Conservation (phyloP, 2,113 vertebrate genomes). For the Chascanopsetta lugubris region DNA sequence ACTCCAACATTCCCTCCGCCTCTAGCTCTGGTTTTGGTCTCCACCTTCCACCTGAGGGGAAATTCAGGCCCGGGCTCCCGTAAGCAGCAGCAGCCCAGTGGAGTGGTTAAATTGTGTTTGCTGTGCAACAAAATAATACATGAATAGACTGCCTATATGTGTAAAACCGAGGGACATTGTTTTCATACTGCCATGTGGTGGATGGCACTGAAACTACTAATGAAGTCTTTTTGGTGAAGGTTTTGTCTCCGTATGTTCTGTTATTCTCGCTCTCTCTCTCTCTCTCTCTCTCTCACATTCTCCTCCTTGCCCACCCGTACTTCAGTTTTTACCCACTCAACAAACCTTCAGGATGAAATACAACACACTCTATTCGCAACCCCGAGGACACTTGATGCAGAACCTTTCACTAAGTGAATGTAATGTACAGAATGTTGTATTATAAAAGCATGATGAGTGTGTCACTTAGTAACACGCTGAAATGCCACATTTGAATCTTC, state of each 20-base stretch:
- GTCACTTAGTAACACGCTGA: neutral
- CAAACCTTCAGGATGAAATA: neutral
- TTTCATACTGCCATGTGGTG: too few species aligned
- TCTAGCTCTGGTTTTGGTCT: neutral
- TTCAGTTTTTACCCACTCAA: neutral
- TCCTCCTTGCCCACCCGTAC: neutral
- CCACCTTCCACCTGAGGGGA: neutral
- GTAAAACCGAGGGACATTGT: too few species aligned
- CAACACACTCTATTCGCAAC: neutral
- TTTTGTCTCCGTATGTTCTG: neutral
- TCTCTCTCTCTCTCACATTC: neutral
- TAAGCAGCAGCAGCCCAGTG: too few species aligned
- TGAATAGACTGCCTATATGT: too few species aligned
- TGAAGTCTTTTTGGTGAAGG: too few species aligned
- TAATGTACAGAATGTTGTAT: neutral
- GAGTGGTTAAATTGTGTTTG: too few species aligned
- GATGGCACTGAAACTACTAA: too few species aligned
- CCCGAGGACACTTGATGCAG: neutral
- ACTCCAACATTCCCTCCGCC: neutral
- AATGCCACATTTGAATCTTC: neutral
- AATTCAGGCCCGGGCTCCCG: neutral
- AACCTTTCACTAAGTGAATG: neutral
- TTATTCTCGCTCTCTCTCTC: neutral
- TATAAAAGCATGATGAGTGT: neutral
- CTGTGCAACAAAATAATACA: too few species aligned